phyloP scores from a whole-genome alignment of 2,113 vertebrate genomes.

The Cryptotis parvus region DNA sequence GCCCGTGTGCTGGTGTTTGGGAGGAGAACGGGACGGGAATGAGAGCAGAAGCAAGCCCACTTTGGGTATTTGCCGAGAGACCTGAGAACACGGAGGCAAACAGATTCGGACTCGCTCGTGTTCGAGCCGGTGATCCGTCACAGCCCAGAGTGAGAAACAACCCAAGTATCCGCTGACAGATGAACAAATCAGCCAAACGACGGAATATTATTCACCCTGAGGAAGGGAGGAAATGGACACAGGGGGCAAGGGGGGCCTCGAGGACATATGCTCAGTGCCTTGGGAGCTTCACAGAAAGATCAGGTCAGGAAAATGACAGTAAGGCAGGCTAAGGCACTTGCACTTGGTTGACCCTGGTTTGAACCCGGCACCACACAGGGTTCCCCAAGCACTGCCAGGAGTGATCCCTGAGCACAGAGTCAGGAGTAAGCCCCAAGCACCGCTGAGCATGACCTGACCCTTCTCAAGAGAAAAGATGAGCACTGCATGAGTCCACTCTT shows the following conservation, averaged over 20 bases:
- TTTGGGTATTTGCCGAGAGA: background rate
- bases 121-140: background rate
- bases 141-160: background rate
- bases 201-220: background rate
- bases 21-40: background rate
- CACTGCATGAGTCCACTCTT: background rate
- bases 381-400: no score
- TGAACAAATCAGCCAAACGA: background rate
- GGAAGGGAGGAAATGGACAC: background rate
- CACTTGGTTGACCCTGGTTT: no score
- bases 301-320: no score
- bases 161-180: fast-evolving
- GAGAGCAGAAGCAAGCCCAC: background rate
- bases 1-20: background rate
- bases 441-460: no score
- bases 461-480: no score
- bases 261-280: background rate
- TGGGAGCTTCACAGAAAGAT: background rate
- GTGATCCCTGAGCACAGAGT: no score
- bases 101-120: no score
- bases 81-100: background rate
- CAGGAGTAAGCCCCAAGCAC: no score
- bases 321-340: no score
- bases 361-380: no score
- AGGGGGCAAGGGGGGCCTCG: background rate